Evolutionary conservation across 2,113 vertebrate species (phyloP).

Genomic region (Spea multiplicata): DNA sequence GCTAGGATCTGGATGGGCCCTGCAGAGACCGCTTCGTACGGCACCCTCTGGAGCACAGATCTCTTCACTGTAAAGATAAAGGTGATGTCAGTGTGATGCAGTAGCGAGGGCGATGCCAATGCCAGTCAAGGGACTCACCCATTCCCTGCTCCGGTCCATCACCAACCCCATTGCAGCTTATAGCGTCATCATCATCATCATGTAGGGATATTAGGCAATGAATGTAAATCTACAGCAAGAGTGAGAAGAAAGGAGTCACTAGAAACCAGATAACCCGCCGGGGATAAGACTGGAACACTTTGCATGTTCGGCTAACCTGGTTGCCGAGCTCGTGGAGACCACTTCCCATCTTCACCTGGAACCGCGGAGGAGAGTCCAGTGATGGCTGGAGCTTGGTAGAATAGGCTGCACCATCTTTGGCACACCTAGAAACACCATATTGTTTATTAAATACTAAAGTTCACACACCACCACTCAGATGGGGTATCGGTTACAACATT

Average conservation of each 20-base stretch:
- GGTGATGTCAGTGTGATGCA: too few species aligned
- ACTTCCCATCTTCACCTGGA: constrained; percentile 3
- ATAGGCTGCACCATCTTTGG: neutral
- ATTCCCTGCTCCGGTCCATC: neutral
- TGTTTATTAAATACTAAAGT: neutral
- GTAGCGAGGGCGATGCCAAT: too few species aligned
- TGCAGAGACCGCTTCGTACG: constrained; percentile 16
- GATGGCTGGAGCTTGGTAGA: neutral
- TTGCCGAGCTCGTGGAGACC: too few species aligned
- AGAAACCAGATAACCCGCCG: neutral
- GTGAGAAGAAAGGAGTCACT: neutral
- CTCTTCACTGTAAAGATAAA: constrained; percentile 5
- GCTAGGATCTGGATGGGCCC: constrained; percentile 4
- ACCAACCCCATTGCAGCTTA: neutral
- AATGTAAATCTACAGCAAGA: neutral
- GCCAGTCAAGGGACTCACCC: neutral
- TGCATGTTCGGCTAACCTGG: neutral
- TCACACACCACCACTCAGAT: neutral
- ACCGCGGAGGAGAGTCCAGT: neutral
- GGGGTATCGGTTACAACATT: too few species aligned
- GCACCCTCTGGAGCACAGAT: neutral
- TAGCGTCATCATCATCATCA: neutral
- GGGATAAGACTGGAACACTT: neutral
- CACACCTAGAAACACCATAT: neutral
- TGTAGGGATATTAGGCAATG: neutral